Conservation (phyloP, 37 sponge, comb jelly and placozoan genomes). For the Bolinopsis microptera region DNA sequence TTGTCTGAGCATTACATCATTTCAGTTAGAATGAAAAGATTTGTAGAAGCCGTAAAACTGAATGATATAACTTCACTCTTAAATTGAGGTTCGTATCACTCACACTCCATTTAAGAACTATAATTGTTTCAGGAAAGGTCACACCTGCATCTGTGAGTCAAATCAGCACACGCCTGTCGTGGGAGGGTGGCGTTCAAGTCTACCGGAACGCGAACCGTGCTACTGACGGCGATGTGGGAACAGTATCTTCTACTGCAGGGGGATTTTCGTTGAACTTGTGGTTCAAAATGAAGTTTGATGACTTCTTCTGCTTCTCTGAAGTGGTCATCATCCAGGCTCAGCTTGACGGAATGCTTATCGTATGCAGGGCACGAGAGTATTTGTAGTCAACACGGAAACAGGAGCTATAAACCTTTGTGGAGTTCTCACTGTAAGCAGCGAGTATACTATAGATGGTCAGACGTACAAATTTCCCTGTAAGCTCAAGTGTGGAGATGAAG, state of each 20-base stretch:
- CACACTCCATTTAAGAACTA: too few species aligned
- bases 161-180: too few species aligned
- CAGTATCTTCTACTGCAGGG: background rate
- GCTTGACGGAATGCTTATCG: too few species aligned
- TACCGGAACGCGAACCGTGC: too few species aligned
- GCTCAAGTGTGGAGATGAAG: background rate
- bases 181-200: too few species aligned
- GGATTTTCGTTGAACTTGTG: background rate
- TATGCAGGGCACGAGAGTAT: background rate
- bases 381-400: background rate
- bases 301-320: background rate
- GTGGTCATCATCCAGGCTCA: background rate
- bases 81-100: too few species aligned
- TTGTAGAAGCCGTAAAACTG: too few species aligned
- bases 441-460: background rate
- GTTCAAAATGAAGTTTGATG: background rate
- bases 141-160: too few species aligned
- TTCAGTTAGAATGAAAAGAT: too few species aligned
- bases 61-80: too few species aligned
- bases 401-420: background rate
- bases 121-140: too few species aligned
- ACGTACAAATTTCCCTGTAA: background rate
- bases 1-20: too few species aligned
- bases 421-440: background rate
- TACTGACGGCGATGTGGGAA: background rate